Evolutionary conservation across 2,888 invertebrate genomes (phyloP), one percentile per base, ranked within the genome.

Genomic region (Salpingus planirostris): DNA sequence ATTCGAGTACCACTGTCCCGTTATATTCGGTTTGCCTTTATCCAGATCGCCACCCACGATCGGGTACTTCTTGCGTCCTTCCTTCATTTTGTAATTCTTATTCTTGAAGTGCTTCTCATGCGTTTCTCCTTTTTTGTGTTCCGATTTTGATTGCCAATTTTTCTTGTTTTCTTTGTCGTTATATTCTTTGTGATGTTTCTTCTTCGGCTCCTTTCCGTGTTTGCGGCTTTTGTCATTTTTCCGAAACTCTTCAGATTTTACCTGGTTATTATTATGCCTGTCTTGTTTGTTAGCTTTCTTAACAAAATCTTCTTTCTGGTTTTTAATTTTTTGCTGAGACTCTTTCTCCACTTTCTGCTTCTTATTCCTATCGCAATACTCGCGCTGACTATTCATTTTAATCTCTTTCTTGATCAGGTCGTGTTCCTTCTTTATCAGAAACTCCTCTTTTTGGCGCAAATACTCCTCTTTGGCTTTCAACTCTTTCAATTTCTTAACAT

Each of bases 1-100:
- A 26, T 52, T 53, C 11, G 42, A 44, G 29, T 58, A 56, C 60
- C 60, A 60, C 21, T 56, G 50, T n/a, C 55, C 58, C 29, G 36
- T 42, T 14, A 45, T 29, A 13, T 44, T 47, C 4, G 43, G 36
- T 21, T 46, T 38, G 22, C 29, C 23, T 10, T 15, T 27, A 8
- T 28, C 11, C 13, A 14, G 8, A 27, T 4, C 24, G 23, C 12
- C 24, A 5, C 14, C 24, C 23, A 4, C 18, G 5, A 24, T 31
- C 26, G 21, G 7, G 15, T n/a, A 13, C 3, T 31, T 26, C 10
- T 26, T 27, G 10, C 10, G 8, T 15, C 18, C 12, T 6, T 34
- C 10, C 10, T 27, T 15, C 8, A 25, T 21, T 15, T 32, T 10
- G 8, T 25, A 10, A 21, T 21, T 11, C 11, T 7, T 11, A 13